Evolutionary conservation across 2,113 vertebrate species (phyloP).

Genomic region (Myiozetetes cayanensis): DNA sequence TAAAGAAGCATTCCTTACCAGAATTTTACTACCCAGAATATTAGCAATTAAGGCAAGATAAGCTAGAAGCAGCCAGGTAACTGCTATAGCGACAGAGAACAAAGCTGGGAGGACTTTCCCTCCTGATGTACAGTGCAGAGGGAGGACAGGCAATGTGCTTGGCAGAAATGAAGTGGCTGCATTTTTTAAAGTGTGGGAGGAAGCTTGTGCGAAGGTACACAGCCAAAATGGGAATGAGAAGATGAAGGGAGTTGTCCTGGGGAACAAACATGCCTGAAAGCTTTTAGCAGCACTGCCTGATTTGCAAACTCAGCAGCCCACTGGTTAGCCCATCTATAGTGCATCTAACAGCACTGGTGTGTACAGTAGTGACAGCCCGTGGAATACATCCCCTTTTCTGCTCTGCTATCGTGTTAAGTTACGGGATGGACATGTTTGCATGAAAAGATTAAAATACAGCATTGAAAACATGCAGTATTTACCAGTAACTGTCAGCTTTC

Average conservation of each 20-base stretch:
- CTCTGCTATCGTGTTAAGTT: neutral
- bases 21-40: neutral
- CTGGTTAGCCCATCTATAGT: neutral
- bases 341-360: neutral
- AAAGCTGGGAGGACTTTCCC: neutral
- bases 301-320: neutral
- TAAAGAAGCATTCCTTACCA: neutral
- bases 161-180: neutral
- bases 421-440: neutral
- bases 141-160: neutral
- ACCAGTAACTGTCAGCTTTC: slow-evolving; percentile 1
- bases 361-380: neutral
- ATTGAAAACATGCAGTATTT: neutral
- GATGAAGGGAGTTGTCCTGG: neutral
- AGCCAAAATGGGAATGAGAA: neutral
- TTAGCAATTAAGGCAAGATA: neutral
- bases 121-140: neutral
- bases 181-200: neutral
- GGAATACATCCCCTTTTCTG: neutral
- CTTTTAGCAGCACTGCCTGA: neutral
- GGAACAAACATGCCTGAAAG: neutral
- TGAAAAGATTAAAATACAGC: neutral
- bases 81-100: neutral
- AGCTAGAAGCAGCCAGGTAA: neutral
- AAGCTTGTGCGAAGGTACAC: neutral